phyloP scores from a whole-genome alignment of 37 sponge, comb jelly and placozoan species.

The Cliona cf. orientalis region DNA sequence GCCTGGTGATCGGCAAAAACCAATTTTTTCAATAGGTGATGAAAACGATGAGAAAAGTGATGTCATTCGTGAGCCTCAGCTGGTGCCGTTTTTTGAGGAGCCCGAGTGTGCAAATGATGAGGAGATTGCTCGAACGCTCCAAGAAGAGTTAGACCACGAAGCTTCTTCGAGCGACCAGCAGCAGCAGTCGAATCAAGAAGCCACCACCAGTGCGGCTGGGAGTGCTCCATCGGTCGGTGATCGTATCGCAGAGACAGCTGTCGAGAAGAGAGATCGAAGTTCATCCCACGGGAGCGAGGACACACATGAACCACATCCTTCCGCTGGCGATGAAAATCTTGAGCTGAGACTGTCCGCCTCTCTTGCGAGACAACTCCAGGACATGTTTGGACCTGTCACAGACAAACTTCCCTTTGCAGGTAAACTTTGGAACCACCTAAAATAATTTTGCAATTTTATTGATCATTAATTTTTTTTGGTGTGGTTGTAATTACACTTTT shows the following conservation, averaged over 20 bases:
- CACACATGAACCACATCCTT: neutral
- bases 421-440: neutral
- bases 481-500: neutral
- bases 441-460: neutral
- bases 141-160: conserved; percentile 16
- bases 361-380: conserved; percentile 62
- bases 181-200: neutral
- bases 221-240: neutral
- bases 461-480: neutral
- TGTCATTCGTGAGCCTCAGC: too few species aligned
- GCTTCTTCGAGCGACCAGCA: neutral
- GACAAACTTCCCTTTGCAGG: conserved; percentile 33
- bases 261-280: neutral
- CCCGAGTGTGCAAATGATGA: conserved; percentile 29
- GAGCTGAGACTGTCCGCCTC: conserved; percentile 50
- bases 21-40: neutral
- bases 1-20: too few species aligned
- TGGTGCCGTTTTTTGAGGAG: too few species aligned
- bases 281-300: neutral
- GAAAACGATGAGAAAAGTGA: conserved; percentile 12
- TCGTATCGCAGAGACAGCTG: neutral
- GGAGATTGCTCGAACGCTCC: conserved; percentile 18
- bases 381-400: conserved; percentile 65
- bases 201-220: neutral
- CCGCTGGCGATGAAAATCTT: conserved; percentile 45